A percentile compares a stretch with the other conserved stretches of the same genome.
Evolutionary conservation across 2,888 invertebrate genomes (phyloP).

Genomic region (Hirtodrosophila trivittata): DNA sequence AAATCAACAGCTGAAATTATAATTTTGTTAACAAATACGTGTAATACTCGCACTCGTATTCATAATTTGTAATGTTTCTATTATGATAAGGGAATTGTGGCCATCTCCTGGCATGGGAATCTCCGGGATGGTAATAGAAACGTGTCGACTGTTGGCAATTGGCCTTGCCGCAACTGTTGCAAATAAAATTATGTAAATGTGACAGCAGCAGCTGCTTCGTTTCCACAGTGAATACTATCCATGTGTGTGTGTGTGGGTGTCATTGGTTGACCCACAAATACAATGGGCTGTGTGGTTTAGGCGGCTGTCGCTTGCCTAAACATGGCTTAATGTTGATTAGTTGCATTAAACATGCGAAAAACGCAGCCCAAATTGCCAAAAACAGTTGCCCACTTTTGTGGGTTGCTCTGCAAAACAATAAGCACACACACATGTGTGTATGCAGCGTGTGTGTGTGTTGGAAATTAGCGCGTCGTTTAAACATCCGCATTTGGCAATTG

Average conservation of each 20-base stretch:
- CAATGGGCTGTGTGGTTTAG: conserved; percentile 49
- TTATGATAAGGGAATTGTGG: background rate
- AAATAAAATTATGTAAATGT: conserved; percentile 78
- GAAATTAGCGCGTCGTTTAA: conserved; percentile 68
- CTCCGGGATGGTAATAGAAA: conserved; percentile 19
- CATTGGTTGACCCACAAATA: conserved; percentile 61
- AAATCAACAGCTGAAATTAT: conserved; percentile 67
- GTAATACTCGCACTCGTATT: conserved; percentile 26
- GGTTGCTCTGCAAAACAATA: conserved; percentile 43
- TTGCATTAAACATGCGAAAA: conserved; percentile 74
- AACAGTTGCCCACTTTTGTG: conserved; percentile 43
- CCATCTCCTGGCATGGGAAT: background rate
- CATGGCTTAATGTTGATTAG: conserved; percentile 76
- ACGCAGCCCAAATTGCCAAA: conserved; percentile 43
- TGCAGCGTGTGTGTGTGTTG: conserved; percentile 10
- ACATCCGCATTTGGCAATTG: conserved; percentile 65
- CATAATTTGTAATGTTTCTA: conserved; percentile 44
- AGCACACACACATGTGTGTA: conserved; percentile 25
- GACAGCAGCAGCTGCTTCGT: conserved; percentile 54
- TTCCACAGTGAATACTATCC: conserved; percentile 4
- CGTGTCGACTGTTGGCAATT: conserved; percentile 48
- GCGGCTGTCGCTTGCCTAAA: conserved; percentile 54
- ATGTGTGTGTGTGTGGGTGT: conserved; percentile 28
- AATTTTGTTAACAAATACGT: conserved; percentile 65
- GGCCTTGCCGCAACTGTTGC: conserved; percentile 61